Base-by-base conservation (phyloP, 2,888 invertebrate genomes). In the Drosophila lutescens region DNA sequence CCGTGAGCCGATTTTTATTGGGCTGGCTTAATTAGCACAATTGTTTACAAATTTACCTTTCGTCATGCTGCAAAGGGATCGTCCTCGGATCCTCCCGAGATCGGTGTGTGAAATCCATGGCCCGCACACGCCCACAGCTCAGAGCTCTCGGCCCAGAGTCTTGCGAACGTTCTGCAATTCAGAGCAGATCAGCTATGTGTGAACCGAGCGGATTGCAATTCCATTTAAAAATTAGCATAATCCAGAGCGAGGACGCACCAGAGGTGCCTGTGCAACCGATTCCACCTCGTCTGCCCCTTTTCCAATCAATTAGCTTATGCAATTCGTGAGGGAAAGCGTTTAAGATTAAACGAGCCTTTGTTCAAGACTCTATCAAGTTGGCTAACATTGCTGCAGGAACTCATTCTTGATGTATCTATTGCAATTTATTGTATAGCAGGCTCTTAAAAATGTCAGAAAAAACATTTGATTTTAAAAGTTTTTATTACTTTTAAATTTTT, bases 41-140 rank as follows among this genome's bases (percentile, higher is more conserved):
- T 90, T 90, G 90, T 90, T 90, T 88, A 89, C 90, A 89, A 90
- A 84, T 89, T 85, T 89, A 79, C 88, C 89, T 90, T 90, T 88
- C 88, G 85, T 89, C 86, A 86, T 86, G 86, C 86, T 71, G 62
- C 63, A 70, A 56, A 57, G 8, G 56, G 17, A n/a, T 12, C 12
- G 26, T 26, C 15, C 13, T 30, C 56, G 38, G 17, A 30, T 51
- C 51, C 50, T 30, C 34, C 30, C 13, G 23, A 7, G 23, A 40
- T 53, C 40, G 47, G 43, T 66, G 77, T 79, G 73, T 77, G 69
- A 82, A 87, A 77, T 78, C 83, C 88, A 49, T 58, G 74, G 43
- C 67, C 65, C 74, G 87, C 85, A 88, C 89, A 88, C 89, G 89
- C 89, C 88, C 87, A 80, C 85, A 72, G 74, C 78, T 59, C 65